Conservation (phyloP, 2,888 invertebrate species). For the Mesopsocus fuscifrons region DNA sequence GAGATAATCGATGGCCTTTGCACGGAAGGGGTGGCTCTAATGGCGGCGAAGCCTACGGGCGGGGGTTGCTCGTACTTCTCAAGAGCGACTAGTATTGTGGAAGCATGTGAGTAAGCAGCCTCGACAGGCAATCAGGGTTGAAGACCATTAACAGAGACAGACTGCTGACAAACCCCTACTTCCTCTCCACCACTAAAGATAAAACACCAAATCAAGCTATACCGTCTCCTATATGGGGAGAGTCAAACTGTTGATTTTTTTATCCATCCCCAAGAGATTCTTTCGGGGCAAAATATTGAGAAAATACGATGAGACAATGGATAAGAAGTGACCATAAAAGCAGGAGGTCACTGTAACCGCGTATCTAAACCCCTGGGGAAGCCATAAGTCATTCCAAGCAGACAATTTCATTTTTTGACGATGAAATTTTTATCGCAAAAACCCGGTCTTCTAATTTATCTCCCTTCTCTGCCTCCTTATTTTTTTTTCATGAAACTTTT, state of each 20-base stretch:
- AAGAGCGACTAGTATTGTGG: too few species aligned
- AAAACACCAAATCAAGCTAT: background rate
- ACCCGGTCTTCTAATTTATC: background rate
- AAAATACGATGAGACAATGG: constrained; percentile 8
- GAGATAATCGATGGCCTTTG: background rate
- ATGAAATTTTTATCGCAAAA: constrained; percentile 6
- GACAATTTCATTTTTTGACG: constrained; percentile 10
- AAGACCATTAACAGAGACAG: background rate
- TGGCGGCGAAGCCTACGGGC: too few species aligned
- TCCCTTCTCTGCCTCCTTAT: background rate
- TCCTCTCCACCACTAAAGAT: background rate
- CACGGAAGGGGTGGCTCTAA: too few species aligned
- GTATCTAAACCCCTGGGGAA: constrained; percentile 2
- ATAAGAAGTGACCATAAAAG: constrained; percentile 8
- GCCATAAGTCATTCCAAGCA: constrained; percentile 4
- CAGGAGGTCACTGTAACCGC: background rate
- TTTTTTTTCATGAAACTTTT: background rate
- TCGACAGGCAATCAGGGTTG: background rate
- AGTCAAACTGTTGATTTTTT: constrained; percentile 6
- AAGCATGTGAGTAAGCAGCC: too few species aligned
- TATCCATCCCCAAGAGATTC: constrained; percentile 2
- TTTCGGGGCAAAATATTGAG: constrained; percentile 1
- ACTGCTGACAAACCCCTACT: too few species aligned
- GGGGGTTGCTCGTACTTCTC: too few species aligned
- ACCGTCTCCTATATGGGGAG: background rate